Conservation (phyloP, 2,797 vertebrate genomes). For the Dermochelys coriacea region DNA sequence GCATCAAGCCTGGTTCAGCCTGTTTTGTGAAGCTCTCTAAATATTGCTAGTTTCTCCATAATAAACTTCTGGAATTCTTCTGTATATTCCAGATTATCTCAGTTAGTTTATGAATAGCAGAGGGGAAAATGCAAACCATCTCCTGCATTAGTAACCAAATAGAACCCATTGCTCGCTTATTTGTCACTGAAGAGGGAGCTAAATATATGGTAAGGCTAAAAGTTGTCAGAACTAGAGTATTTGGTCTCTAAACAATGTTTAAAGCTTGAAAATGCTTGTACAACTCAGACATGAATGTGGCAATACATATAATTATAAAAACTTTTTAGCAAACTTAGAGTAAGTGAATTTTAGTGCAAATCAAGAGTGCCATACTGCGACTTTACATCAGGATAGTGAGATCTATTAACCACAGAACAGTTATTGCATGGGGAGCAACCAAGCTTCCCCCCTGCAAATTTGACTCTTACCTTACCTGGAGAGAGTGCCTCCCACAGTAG, state of each 20-base stretch:
- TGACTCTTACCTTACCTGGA: not conserved
- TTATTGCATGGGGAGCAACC: not conserved
- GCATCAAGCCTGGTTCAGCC: not conserved
- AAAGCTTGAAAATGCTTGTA: not conserved
- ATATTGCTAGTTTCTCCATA: not conserved
- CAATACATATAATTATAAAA: not conserved
- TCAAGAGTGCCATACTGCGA: not conserved
- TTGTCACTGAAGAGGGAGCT: not conserved
- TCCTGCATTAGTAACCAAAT: not conserved
- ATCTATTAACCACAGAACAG: not conserved
- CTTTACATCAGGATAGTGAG: not conserved
- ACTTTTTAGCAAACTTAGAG: too few species aligned
- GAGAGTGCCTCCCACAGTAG: rapidly evolving
- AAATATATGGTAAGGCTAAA: not conserved
- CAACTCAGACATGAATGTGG: not conserved
- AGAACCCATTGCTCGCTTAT: not conserved
- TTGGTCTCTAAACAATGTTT: slow-evolving; percentile 4
- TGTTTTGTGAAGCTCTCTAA: slow-evolving; percentile 8
- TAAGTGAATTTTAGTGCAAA: not conserved
- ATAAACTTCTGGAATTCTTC: not conserved
- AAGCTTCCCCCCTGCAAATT: not conserved
- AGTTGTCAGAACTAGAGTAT: slow-evolving; percentile 5
- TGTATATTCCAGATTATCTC: not conserved
- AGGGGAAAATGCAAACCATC: not conserved
- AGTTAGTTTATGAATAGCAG: not conserved